These are phyloP conservation scores for Perizoma affinitatum DNA, from an alignment of 2,888 invertebrate species.

Conservation along the genomic window DNA sequence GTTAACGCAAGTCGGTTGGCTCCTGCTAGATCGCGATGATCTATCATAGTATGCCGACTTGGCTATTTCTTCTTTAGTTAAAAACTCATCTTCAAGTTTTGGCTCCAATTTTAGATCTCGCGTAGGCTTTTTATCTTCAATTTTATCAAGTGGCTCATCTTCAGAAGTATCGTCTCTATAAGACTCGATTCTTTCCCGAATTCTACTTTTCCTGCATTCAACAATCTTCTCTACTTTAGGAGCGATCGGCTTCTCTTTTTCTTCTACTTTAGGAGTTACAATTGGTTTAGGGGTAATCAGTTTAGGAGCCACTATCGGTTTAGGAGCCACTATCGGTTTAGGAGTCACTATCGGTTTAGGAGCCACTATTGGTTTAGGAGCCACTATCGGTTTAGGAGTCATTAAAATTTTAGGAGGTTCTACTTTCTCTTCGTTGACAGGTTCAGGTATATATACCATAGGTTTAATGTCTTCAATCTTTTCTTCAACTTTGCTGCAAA, in stretches of 20 bases:
- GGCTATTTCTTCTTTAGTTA: constrained; percentile 64
- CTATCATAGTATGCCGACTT: constrained; percentile 76
- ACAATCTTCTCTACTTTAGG: constrained; percentile 28
- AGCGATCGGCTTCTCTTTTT: constrained; percentile 16
- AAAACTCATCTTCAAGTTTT: constrained; percentile 60
- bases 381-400: constrained; percentile 23
- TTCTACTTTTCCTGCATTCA: constrained; percentile 36
- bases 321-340: constrained; percentile 19
- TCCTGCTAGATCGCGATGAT: constrained; percentile 70
- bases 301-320: constrained; percentile 18
- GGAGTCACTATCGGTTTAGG: constrained; percentile 17
- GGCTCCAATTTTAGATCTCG: constrained; percentile 49
- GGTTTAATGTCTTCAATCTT: constrained; percentile 39
- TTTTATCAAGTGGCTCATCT: constrained; percentile 47
- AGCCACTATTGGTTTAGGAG: constrained; percentile 9
- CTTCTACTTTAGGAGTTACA: constrained; percentile 25
- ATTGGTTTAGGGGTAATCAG: constrained; percentile 19
- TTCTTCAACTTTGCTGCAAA: constrained; percentile 52
- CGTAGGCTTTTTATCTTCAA: constrained; percentile 45
- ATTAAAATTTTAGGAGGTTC: no score
- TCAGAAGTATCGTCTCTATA: constrained; percentile 50
- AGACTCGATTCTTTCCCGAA: constrained; percentile 46
- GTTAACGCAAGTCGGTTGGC: constrained; percentile 55
- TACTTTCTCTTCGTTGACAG: constrained; percentile 19
- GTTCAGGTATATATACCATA: constrained; percentile 12